Evolutionary conservation across 2,797 vertebrate genomes (phyloP).

Genomic region (Erpetoichthys calabaricus): DNA sequence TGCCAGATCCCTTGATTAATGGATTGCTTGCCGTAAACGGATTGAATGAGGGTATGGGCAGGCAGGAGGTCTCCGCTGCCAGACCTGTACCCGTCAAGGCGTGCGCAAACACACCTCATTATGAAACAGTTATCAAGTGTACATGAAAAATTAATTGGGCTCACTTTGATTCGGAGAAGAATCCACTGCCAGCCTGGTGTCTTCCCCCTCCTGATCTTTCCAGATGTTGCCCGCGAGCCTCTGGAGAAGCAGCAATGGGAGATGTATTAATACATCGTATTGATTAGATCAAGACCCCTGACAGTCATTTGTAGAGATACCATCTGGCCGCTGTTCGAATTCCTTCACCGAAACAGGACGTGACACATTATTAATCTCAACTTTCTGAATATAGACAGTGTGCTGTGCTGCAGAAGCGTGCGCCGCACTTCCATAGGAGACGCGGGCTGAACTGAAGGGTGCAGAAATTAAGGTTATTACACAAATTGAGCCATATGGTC

Average conservation of each 20-base stretch:
- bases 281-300: slow-evolving; percentile 99
- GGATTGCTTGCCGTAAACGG: slow-evolving; percentile 91
- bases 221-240: slow-evolving; percentile 89
- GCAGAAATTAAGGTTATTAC: slow-evolving; percentile 99
- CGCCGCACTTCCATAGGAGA: slow-evolving; percentile 72
- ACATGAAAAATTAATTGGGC: slow-evolving; percentile 77
- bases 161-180: slow-evolving; percentile 70
- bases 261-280: slow-evolving; percentile 99
- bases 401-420: slow-evolving; percentile 64
- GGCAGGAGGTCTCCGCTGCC: slow-evolving; percentile 67
- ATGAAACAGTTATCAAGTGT: slow-evolving; percentile 78
- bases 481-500: slow-evolving; percentile 99
- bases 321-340: slow-evolving; percentile 98
- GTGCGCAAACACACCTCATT: slow-evolving; percentile 57
- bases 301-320: slow-evolving; percentile 99
- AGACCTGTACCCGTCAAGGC: slow-evolving; percentile 66
- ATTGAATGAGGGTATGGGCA: slow-evolving; percentile 94
- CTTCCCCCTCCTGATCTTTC: slow-evolving; percentile 66
- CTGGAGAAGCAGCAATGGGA: slow-evolving; percentile 78
- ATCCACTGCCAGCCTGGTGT: slow-evolving; percentile 51
- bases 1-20: slow-evolving; percentile 99
- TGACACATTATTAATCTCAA: slow-evolving; percentile 99
- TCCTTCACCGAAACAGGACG: slow-evolving; percentile 99
- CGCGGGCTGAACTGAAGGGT: slow-evolving; percentile 93
- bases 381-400: slow-evolving; percentile 72